Evolutionary conservation across 2,113 vertebrate species (phyloP).

Genomic region (Stictonetta naevosa): DNA sequence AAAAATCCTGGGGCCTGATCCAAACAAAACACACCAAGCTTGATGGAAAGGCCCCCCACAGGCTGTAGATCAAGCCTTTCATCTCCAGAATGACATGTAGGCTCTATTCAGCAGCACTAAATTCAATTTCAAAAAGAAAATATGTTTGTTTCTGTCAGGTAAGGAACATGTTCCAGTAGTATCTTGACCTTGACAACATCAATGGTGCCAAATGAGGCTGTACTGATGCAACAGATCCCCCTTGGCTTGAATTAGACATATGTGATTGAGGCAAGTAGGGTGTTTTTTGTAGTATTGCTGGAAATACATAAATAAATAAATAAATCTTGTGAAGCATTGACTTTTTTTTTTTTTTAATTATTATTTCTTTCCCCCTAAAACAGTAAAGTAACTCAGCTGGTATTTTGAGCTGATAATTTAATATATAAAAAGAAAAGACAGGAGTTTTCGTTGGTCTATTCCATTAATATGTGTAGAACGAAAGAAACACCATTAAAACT

Average conservation of each 20-base stretch:
- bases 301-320: background rate
- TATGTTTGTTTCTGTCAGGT: background rate
- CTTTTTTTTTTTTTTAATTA: background rate
- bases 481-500: background rate
- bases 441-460: background rate
- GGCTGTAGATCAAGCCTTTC: background rate
- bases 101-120: background rate
- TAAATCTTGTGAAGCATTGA: background rate
- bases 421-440: background rate
- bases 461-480: background rate
- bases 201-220: background rate
- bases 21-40: background rate
- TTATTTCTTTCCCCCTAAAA: rapidly evolving
- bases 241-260: background rate
- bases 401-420: background rate
- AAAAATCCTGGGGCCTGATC: background rate
- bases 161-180: background rate
- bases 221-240: background rate
- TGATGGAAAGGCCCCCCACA: background rate
- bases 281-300: background rate
- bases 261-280: background rate
- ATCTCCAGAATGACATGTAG: background rate
- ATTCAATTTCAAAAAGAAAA: background rate
- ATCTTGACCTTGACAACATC: background rate
- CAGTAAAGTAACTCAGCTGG: background rate